Evolutionary conservation across 2,888 invertebrate genomes (phyloP), one percentile per base, ranked within the genome.

Genomic region (Macrophya alboannulata): DNA sequence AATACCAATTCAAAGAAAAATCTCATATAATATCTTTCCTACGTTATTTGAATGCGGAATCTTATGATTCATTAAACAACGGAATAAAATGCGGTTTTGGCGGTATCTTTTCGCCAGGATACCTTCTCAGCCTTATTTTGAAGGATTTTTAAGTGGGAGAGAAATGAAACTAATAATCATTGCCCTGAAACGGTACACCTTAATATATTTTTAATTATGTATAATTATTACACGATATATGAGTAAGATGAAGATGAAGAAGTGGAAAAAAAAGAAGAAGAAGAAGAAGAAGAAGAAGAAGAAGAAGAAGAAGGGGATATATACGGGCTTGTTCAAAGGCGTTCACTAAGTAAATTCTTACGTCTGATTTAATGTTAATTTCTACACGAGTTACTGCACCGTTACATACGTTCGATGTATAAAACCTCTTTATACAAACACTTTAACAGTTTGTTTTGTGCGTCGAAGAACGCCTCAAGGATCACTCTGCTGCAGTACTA

Each of bases 281-380:
- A 45, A 45, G 8, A 10, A 25, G 9, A 62, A 62, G 25, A 25
- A 3, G 4, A 62, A 62, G 25, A 25, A 21, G 25, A 25, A 62
- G 25, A 12, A 62, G 25, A 10, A 25, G 10, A 4, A n/a, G 55
- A 4, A n/a, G 12, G 62, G 25, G 62, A 62, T 25, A 10, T 25
- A 10, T n/a, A 31, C 12, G 31, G 40, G 6, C 9, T 71, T 71
- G 71, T 71, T 71, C 15, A 71, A 71, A 71, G 71, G 76, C 31
- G 48, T 76, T 45, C 76, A 45, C 45, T 21, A 4, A n/a, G 72
- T 31, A 40, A 72, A 45, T 76, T 76, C 76, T 76, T 76, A 76
- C 76, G 25, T 76, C 48, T 76, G 76, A 76, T 76, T 48, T 76
- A 76, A 76, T 76, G 76, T 48, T 76, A 76, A 76, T 76, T 76